Evolutionary conservation across 2,113 vertebrate genomes (phyloP).

Genomic region (Numida meleagris): DNA sequence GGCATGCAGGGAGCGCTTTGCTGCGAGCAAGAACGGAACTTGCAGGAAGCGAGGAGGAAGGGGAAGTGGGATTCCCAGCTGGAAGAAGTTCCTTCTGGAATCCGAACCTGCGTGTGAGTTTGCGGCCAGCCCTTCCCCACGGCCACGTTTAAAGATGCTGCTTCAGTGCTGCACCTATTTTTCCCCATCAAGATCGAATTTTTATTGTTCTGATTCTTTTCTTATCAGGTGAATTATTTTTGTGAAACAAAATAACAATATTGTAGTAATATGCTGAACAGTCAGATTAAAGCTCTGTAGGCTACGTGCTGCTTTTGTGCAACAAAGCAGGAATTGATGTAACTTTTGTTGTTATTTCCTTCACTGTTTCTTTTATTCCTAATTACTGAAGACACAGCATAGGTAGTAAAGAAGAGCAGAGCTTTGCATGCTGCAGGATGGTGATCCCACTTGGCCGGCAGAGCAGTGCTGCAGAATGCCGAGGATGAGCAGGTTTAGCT

Average conservation of each 20-base stretch:
- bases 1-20: not conserved
- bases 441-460: rapidly evolving
- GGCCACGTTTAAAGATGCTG: rapidly evolving
- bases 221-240: not conserved
- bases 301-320: not conserved
- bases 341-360: not conserved
- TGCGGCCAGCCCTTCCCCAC: not conserved
- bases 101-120: rapidly evolving
- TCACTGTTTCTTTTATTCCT: not conserved
- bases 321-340: not conserved
- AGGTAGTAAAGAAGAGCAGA: not conserved
- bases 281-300: not conserved
- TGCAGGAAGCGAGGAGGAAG: not conserved
- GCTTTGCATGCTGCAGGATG: not conserved
- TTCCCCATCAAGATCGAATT: not conserved
- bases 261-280: too few relatives aligned
- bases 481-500: not conserved
- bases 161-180: rapidly evolving
- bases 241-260: not conserved
- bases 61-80: not conserved
- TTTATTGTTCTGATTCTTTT: not conserved
- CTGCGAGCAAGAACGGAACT: not conserved
- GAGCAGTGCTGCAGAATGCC: not conserved
- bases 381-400: not conserved
- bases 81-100: not conserved